Conservation (phyloP, 2,797 vertebrate genomes). For the Sparus aurata region DNA sequence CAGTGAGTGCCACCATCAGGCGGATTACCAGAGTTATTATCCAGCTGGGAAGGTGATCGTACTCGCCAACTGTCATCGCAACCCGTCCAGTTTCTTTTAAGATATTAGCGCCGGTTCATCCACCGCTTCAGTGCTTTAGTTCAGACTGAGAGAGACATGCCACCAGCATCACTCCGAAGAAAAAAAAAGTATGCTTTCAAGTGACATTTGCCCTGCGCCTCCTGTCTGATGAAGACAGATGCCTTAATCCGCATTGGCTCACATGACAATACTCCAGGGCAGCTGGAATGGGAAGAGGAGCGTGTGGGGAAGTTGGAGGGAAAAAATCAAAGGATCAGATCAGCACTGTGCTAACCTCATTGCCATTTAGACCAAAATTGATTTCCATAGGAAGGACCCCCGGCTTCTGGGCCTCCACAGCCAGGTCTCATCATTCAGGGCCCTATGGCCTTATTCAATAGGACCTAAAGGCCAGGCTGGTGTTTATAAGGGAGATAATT, state of each 20-base stretch:
- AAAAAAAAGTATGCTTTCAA: background rate
- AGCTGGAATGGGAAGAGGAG: slow-evolving; percentile 3
- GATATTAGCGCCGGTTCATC: background rate
- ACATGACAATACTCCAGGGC: slow-evolving; percentile 17
- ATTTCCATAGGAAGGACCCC: slow-evolving; percentile 77
- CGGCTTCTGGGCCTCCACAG: slow-evolving; percentile 43
- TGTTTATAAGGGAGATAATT: slow-evolving; percentile 78
- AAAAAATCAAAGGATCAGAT: slow-evolving; percentile 62
- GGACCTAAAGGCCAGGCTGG: slow-evolving; percentile 70
- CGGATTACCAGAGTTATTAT: too few relatives aligned
- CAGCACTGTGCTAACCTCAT: slow-evolving; percentile 65
- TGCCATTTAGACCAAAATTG: slow-evolving; percentile 78
- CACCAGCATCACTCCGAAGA: background rate
- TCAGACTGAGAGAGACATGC: background rate
- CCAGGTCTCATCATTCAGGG: slow-evolving; percentile 61
- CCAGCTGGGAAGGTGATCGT: too few relatives aligned
- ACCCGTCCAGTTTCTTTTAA: background rate
- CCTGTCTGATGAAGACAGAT: slow-evolving; percentile 13
- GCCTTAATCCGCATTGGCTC: slow-evolving; percentile 39
- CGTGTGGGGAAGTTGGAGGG: slow-evolving; percentile 14
- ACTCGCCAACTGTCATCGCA: too few relatives aligned
- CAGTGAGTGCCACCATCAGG: too few relatives aligned
- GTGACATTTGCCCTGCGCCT: slow-evolving; percentile 9
- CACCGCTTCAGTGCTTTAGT: background rate
- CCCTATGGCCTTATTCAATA: slow-evolving; percentile 68